Evolutionary conservation across 2,888 invertebrate genomes (phyloP).

Genomic region (Drosophila leonis): DNA sequence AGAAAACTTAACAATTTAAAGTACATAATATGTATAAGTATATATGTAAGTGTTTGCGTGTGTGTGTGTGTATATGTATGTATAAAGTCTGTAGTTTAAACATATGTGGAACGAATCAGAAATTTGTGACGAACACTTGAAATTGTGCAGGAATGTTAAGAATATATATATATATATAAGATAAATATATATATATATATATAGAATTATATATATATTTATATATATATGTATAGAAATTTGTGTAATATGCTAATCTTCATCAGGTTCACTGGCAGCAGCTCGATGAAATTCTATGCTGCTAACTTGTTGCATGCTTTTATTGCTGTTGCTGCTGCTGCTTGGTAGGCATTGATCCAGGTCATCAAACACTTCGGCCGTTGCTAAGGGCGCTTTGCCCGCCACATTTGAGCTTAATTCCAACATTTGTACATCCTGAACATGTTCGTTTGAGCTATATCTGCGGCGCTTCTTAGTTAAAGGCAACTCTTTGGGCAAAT

Average conservation of each 20-base stretch:
- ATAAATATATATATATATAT: not conserved
- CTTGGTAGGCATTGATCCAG: slow-evolving; percentile 7
- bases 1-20: slow-evolving; percentile 48
- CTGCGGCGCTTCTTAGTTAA: not conserved
- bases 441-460: slow-evolving; percentile 6
- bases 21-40: slow-evolving; percentile 13
- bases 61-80: not conserved
- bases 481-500: slow-evolving; percentile 22
- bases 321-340: not conserved
- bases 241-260: slow-evolving; percentile 19
- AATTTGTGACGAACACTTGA: slow-evolving; percentile 30
- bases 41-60: not conserved
- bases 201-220: not conserved
- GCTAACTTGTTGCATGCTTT: slow-evolving; percentile 32
- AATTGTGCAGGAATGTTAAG: slow-evolving; percentile 47
- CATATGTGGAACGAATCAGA: slow-evolving; percentile 36
- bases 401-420: slow-evolving; percentile 19
- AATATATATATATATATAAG: slow-evolving; percentile 1
- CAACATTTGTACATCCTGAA: slow-evolving; percentile 35
- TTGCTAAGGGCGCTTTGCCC: slow-evolving; percentile 6
- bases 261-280: slow-evolving; percentile 13
- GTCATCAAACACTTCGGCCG: slow-evolving; percentile 3
- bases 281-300: slow-evolving; percentile 46
- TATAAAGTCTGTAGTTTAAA: slow-evolving; percentile 22
- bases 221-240: slow-evolving; percentile 1